Evolutionary conservation across 2,888 invertebrate genomes (phyloP).

Genomic region (Hetaerina titia): DNA sequence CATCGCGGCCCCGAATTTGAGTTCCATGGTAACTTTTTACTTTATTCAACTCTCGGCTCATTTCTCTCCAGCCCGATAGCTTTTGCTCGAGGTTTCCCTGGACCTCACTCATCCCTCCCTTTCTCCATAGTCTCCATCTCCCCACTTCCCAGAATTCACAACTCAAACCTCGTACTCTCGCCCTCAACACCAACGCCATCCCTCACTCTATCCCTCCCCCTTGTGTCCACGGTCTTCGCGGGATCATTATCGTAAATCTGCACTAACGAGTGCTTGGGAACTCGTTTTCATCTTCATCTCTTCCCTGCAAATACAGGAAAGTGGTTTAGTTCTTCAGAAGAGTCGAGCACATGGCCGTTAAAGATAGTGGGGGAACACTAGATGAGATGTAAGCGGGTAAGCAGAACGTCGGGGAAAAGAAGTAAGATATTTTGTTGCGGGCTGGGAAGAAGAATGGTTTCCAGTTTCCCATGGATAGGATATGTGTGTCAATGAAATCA

Average conservation of each 20-base stretch:
- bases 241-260: conserved; percentile 10
- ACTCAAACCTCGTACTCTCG: not conserved
- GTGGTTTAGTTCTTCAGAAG: not conserved
- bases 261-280: not conserved
- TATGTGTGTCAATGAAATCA: too few species aligned
- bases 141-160: not conserved
- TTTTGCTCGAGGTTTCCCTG: not conserved
- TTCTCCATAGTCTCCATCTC: not conserved
- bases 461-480: too few species aligned
- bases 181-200: not conserved
- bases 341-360: not conserved
- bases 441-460: too few species aligned
- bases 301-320: not conserved
- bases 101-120: not conserved
- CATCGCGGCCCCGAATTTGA: not conserved
- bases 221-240: not conserved
- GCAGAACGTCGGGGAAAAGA: too few species aligned
- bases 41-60: conserved; percentile 15
- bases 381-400: not conserved
- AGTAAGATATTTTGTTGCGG: too few species aligned
- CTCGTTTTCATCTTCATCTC: not conserved
- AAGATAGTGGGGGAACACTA: not conserved
- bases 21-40: conserved; percentile 8
- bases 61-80: not conserved
- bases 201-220: not conserved